These are phyloP conservation scores for Nasonia giraulti DNA, from an alignment of 1,140 invertebrate genomes.

Conservation along the genomic window DNA sequence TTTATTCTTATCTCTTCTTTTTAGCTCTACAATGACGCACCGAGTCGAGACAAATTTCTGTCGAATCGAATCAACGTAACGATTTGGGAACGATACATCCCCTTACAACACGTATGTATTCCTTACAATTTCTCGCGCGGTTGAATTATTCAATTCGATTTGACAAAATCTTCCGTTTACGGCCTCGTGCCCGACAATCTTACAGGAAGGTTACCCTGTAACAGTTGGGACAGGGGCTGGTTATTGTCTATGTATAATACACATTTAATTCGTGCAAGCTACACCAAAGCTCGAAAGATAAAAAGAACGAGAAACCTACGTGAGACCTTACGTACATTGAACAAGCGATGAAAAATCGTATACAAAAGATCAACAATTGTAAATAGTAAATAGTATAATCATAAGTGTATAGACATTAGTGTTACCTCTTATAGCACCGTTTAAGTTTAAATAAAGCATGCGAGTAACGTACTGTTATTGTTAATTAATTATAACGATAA, in stretches of 20 bases:
- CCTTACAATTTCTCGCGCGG: background rate
- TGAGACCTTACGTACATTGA: background rate
- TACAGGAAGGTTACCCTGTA: constrained; percentile 58
- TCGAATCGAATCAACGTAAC: constrained; percentile 9
- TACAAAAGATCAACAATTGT: too few species aligned
- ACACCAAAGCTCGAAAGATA: constrained; percentile 25
- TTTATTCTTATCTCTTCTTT: constrained; percentile 9
- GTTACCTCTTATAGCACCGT: background rate
- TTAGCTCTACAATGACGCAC: background rate
- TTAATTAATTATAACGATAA: background rate
- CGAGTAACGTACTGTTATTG: background rate
- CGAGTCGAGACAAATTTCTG: background rate
- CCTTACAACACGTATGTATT: background rate
- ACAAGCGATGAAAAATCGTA: background rate
- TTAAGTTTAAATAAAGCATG: background rate
- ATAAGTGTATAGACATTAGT: background rate
- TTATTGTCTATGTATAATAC: constrained; percentile 65
- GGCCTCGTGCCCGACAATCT: constrained; percentile 19
- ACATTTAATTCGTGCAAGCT: constrained; percentile 51
- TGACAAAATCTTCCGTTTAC: constrained; percentile 11
- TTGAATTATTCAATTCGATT: constrained; percentile 27
- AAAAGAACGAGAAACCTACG: background rate
- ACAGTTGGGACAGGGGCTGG: constrained; percentile 54
- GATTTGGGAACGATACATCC: background rate
- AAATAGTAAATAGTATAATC: too few species aligned